Evolutionary conservation across 2,888 invertebrate species (phyloP).

Genomic region (Metopia argyrocephala): DNA sequence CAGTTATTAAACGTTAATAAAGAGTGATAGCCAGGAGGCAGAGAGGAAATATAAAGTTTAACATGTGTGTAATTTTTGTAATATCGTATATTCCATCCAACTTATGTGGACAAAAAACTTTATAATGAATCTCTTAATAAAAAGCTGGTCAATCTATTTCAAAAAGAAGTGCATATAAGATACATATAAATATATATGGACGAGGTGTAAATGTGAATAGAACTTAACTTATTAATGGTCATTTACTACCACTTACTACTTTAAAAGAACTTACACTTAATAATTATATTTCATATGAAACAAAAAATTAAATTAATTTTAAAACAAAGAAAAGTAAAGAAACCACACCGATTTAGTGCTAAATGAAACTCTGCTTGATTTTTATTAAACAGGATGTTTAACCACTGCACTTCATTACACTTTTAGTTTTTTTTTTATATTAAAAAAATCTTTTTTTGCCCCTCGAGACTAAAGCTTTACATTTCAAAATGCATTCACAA

Average conservation of each 20-base stretch:
- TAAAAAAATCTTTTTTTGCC: slow-evolving; percentile 22
- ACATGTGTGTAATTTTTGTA: too few species aligned
- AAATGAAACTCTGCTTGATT: neutral
- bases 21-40: neutral
- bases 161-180: too few species aligned
- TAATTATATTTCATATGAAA: too few species aligned
- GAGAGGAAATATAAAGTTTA: slow-evolving; percentile 15
- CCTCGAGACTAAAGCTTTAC: neutral
- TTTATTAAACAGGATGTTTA: slow-evolving; percentile 21
- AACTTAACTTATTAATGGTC: too few species aligned
- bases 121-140: neutral
- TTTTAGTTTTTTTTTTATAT: slow-evolving; percentile 17
- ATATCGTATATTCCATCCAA: too few species aligned
- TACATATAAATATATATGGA: too few species aligned
- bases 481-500: neutral
- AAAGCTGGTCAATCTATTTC: too few species aligned
- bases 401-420: slow-evolving; percentile 46
- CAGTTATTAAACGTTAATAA: slow-evolving; percentile 34
- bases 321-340: neutral
- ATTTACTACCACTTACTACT: too few species aligned
- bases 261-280: too few species aligned
- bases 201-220: too few species aligned
- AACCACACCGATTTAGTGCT: neutral
- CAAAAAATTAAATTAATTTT: neutral
- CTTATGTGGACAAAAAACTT: neutral